Percentiles rank a stretch among this genome's conserved stretches.
phyloP scores from a whole-genome alignment of 1,140 invertebrate species.

The Manduca sexta region DNA sequence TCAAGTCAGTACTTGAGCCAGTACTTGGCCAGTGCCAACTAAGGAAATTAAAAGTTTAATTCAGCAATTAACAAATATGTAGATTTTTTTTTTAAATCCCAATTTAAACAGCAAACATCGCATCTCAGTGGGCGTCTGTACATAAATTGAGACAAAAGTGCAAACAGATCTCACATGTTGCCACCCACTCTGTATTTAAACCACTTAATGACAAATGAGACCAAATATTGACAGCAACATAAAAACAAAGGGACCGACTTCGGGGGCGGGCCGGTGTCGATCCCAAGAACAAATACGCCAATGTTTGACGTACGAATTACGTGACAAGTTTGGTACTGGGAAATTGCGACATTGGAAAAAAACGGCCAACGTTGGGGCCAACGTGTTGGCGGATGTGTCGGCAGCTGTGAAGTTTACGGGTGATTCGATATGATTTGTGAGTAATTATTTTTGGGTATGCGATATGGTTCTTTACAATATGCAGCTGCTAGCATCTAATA shows the following conservation, averaged over 20 bases:
- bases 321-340: slow-evolving; percentile 50
- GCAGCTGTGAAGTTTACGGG: slow-evolving; percentile 4
- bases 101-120: no score
- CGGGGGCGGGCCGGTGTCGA: slow-evolving; percentile 51
- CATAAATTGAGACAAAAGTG: no score
- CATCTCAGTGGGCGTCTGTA: not conserved
- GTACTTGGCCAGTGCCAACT: no score
- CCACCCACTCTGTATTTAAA: slow-evolving; percentile 51
- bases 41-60: no score
- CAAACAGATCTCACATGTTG: slow-evolving; percentile 23
- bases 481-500: no score
- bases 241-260: slow-evolving; percentile 48
- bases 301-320: slow-evolving; percentile 66
- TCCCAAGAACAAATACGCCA: slow-evolving; percentile 55
- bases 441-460: not conserved
- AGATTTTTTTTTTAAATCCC: no score
- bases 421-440: not conserved
- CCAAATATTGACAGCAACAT: slow-evolving; percentile 63
- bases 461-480: not conserved
- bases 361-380: slow-evolving; percentile 4
- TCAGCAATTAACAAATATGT: no score
- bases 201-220: slow-evolving; percentile 59
- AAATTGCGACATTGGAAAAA: slow-evolving; percentile 32
- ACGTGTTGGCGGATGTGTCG: slow-evolving; percentile 24
- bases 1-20: no score